Conservation (phyloP, 35 echinoderm and acorn worm species). For the Diadema setosum region DNA sequence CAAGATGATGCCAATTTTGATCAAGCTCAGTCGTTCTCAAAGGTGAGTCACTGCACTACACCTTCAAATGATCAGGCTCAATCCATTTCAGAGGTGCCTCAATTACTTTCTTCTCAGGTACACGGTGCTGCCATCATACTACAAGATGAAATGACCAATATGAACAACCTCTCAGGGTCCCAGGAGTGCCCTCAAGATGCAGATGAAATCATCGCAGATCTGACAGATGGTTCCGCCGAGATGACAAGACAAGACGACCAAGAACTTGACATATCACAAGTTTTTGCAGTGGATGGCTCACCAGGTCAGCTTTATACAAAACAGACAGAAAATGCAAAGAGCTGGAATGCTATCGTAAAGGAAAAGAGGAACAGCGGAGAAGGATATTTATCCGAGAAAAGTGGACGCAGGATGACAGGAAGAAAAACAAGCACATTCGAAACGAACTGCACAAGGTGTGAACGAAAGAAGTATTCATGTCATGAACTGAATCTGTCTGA, state of each 20-base stretch:
- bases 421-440: neutral
- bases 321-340: neutral
- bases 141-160: neutral
- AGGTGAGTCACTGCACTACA: neutral
- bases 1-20: neutral
- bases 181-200: neutral
- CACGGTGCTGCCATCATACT: too few species aligned
- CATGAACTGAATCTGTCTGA: too few species aligned
- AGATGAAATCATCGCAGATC: neutral
- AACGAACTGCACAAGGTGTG: too few species aligned
- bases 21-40: neutral
- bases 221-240: neutral
- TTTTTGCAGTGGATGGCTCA: neutral
- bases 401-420: neutral
- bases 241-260: neutral
- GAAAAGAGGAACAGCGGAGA: neutral
- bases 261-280: neutral
- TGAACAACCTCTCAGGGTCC: neutral
- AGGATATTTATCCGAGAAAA: neutral
- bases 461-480: too few species aligned
- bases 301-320: too few species aligned
- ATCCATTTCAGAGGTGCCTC: neutral
- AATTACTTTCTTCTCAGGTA: neutral
- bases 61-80: neutral
- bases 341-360: neutral